Evolutionary conservation across 2,113 vertebrate genomes (phyloP), one percentile per base, ranked within the genome.

Genomic region (Cochlearius cochlearius): DNA sequence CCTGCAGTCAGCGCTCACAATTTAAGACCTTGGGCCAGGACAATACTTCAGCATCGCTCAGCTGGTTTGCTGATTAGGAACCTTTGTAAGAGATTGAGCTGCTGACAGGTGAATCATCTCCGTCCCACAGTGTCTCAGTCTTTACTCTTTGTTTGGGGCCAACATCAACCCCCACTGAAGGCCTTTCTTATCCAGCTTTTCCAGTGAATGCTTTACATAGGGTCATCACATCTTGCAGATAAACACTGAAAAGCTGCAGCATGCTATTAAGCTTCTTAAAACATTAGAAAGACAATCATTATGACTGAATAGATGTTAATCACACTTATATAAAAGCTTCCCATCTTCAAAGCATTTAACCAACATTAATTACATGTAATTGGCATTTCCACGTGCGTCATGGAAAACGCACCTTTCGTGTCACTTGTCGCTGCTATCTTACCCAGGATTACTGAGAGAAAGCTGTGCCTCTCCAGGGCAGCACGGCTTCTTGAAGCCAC

Each of bases 351-450:
- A 97, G 92, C 68, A 87, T 96, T 95, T 97, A 94, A 73, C 94
- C 89, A 96, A 96, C 96, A 96, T 97, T 97, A 97, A 96, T 97
- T 97, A 96, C 94, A 91, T 55, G 77, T 96, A 97, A 96, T 95
- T 97, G 89, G 87, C 84, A 96, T 97, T 90, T 94, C 91, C 78
- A 76, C 0, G 2, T 88, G 83, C n/a, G 10, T 92, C 95, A 95
- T 67, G 73, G 66, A 95, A 94, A 97, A 88, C 15, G 8, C 87
- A 92, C 91, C 94, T 96, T 96, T 97, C 95, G 88, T 95, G 95
- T 95, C 91, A 90, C 84, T 95, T 79, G 67, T 93, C 12, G 0
- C 60, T 96, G 77, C 64, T 94, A 47, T 76, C 87, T 94, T 30
- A 21, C 11, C 71, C 18, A 5, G 91, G 53, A 79, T 94, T 92